Conservation (phyloP, 2,888 invertebrate species). For the Aspidiotus destructor region DNA sequence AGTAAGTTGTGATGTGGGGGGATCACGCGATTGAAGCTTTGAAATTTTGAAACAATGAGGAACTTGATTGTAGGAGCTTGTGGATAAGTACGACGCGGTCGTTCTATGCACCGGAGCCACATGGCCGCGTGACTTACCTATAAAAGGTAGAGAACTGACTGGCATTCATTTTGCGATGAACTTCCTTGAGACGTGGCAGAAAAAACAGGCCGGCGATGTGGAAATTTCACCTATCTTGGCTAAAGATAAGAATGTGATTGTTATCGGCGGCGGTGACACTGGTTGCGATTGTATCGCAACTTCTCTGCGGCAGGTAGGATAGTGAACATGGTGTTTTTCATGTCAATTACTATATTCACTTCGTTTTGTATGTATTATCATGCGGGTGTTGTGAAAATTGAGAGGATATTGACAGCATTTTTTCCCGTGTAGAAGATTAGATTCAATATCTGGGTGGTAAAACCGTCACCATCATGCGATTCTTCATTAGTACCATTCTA, state of each 20-base stretch:
- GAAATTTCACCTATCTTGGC: constrained; percentile 58
- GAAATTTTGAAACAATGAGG: not conserved
- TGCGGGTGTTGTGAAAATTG: no score
- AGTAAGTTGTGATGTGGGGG: constrained; percentile 40
- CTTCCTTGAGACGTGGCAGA: constrained; percentile 94
- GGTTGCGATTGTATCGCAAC: constrained; percentile 98
- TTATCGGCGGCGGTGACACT: constrained; percentile 85
- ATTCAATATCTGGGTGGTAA: no score
- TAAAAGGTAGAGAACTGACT: constrained; percentile 74
- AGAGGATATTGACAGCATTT: no score
- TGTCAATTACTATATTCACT: not conserved
- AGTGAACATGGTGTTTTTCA: not conserved
- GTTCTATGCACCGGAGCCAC: constrained; percentile 89
- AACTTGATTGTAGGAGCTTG: constrained; percentile 40
- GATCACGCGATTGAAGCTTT: not conserved
- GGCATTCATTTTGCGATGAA: constrained; percentile 98
- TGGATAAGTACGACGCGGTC: constrained; percentile 67
- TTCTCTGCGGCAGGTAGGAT: constrained; percentile 62
- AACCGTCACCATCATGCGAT: no score
- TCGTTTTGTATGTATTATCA: no score
- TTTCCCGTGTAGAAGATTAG: no score
- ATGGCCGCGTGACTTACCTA: constrained; percentile 84
- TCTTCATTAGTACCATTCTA: no score
- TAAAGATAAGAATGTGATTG: constrained; percentile 85
- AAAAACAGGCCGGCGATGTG: constrained; percentile 70